phyloP scores from a whole-genome alignment of 2,113 vertebrate species.

The Dicaeum eximium region DNA sequence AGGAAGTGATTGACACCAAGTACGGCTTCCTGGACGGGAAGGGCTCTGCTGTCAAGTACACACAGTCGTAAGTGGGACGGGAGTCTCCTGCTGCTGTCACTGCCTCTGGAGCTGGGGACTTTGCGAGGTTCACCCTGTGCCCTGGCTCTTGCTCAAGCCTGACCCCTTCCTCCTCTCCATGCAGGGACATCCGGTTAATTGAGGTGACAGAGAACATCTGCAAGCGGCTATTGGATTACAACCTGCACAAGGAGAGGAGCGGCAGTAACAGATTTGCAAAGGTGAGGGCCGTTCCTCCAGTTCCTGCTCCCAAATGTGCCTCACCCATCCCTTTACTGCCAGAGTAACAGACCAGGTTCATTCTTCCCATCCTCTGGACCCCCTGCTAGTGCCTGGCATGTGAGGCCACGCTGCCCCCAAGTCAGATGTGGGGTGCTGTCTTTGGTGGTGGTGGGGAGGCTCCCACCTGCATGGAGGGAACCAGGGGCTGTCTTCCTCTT shows the following conservation, averaged over 20 bases:
- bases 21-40: constrained; percentile 90
- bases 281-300: constrained; percentile 63
- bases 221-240: constrained; percentile 92
- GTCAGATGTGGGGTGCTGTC: not conserved
- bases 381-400: fast-evolving
- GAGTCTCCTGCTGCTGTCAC: fast-evolving
- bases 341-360: fast-evolving
- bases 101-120: fast-evolving
- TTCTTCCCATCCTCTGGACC: not conserved
- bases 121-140: not conserved
- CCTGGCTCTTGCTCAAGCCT: not conserved
- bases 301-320: not conserved
- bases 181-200: constrained; percentile 91
- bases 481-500: not conserved
- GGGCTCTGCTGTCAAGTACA: constrained; percentile 87
- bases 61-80: constrained; percentile 86
- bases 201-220: constrained; percentile 96
- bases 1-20: constrained; percentile 90
- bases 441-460: not conserved
- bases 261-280: constrained; percentile 98
- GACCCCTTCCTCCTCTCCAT: not conserved
- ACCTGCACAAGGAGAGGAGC: constrained; percentile 91
- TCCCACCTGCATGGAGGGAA: fast-evolving
- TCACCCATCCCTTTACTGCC: fast-evolving
- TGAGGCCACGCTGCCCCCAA: fast-evolving